Conservation (phyloP, 2,797 vertebrate species). For the Semotilus atromaculatus region DNA sequence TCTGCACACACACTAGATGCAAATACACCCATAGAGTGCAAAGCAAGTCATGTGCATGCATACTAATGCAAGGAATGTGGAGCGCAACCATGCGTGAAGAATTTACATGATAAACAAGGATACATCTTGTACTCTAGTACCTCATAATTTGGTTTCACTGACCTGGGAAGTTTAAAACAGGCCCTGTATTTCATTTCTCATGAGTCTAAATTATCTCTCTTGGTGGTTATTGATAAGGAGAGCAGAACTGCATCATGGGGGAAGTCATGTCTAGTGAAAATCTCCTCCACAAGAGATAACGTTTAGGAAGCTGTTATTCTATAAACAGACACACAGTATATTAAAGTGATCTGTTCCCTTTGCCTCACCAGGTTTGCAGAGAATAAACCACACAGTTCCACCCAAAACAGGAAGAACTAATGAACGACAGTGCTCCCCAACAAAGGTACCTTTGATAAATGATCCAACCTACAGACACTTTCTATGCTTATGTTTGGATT, state of each 20-base stretch:
- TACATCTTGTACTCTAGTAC: constrained; percentile 18
- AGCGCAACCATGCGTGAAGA: not conserved
- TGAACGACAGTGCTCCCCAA: not conserved
- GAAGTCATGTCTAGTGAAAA: constrained; percentile 15
- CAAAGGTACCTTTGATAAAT: not conserved
- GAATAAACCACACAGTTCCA: constrained; percentile 39
- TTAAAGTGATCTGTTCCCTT: constrained; percentile 17
- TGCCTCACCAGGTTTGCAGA: not conserved
- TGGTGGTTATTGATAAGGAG: not conserved
- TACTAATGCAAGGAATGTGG: constrained; percentile 10
- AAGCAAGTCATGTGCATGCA: not conserved
- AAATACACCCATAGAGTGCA: not conserved
- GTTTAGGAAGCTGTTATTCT: constrained; percentile 25
- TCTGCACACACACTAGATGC: not conserved
- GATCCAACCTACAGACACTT: not conserved
- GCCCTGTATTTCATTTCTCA: constrained; percentile 3
- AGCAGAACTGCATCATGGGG: constrained; percentile 15
- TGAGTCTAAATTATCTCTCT: not conserved
- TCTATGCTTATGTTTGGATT: not conserved
- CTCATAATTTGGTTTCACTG: not conserved
- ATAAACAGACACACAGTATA: constrained; percentile 21
- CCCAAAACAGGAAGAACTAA: constrained; percentile 39
- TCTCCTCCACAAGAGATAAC: not conserved
- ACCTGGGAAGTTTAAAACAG: constrained; percentile 26
- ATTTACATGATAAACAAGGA: constrained; percentile 14